Evolutionary conservation across 37 sponge, comb jelly and placozoan genomes (phyloP), one percentile per base, ranked within the genome.

Genomic region (Hormiphora californensis): DNA sequence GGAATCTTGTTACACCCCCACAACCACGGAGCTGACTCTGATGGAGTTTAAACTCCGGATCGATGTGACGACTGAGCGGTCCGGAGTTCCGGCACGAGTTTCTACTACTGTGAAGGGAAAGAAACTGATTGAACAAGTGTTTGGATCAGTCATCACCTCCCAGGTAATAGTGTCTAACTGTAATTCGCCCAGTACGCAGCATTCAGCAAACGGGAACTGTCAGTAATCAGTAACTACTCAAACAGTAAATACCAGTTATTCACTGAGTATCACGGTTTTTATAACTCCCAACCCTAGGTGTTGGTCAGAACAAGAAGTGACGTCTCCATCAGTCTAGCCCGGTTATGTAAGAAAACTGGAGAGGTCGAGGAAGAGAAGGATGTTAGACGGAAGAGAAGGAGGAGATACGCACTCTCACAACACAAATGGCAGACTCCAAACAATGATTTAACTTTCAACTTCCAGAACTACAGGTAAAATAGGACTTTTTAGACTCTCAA

Each of bases 401-500:
- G 43, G 5, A 9, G 32, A 5, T 33, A 28, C 28, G 4, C 33
- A 3, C 3, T 65, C 37, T 65, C 37, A 28, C 21, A 27, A 3
- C 68, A 67, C 36, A 67, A 34, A 67, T 67, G 68, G 68, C 38
- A 32, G 5, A 67, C 7, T 35, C 38, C 68, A 32, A 46, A 73
- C 2, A 39, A 73, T 7, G 3, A 1, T 4, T 11, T 73, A 0
- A 73, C 28, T 43, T 73, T 73, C 46, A 73, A 40, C 44, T 73
- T 73, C 43, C 81, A 73, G 46, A 73, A 73, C 22, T 73, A 73
- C 46, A 73, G 81, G 81, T 73, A 4, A 34, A n/a, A 21, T 57
- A 19, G 61, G 27, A n/a, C n/a, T n/a, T n/a, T n/a, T n/a, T n/a
- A n/a, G n/a, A n/a, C n/a, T n/a, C n/a, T 17, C 53, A 17, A 9